Evolutionary conservation across 2,113 vertebrate species (phyloP).

Genomic region (Mormoops blainvillei): DNA sequence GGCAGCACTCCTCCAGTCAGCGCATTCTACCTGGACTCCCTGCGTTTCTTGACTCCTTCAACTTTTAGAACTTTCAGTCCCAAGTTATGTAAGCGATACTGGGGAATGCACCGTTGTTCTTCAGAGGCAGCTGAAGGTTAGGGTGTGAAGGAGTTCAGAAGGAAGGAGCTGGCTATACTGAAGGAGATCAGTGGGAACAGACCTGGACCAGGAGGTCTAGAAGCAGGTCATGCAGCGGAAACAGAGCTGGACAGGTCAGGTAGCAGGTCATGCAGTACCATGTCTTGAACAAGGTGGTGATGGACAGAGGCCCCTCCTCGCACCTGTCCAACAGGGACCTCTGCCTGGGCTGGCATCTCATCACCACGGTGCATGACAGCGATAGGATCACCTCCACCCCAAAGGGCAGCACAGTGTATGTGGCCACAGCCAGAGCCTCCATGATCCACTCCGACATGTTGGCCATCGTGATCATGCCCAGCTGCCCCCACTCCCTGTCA

Average conservation of each 20-base stretch:
- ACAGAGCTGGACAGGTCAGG: slow-evolving; percentile 60
- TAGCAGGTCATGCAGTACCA: slow-evolving; percentile 82
- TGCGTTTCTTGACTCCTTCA: slow-evolving; percentile 87
- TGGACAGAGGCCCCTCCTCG: slow-evolving; percentile 85
- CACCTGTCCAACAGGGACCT: slow-evolving; percentile 87
- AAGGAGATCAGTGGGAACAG: slow-evolving; percentile 75
- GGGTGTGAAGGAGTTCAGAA: slow-evolving; percentile 81
- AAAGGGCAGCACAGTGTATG: slow-evolving; percentile 84
- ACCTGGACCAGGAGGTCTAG: slow-evolving; percentile 71
- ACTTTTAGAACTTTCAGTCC: slow-evolving; percentile 86
- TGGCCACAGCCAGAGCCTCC: slow-evolving; percentile 83
- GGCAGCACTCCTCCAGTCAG: slow-evolving; percentile 87
- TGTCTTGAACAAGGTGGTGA: slow-evolving; percentile 87
- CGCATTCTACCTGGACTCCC: slow-evolving; percentile 88
- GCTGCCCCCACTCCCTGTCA: slow-evolving; percentile 86
- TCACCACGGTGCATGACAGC: slow-evolving; percentile 87
- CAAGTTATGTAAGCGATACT: slow-evolving; percentile 87
- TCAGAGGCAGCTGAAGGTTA: slow-evolving; percentile 83
- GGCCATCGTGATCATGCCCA: slow-evolving; percentile 87
- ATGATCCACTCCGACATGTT: slow-evolving; percentile 89
- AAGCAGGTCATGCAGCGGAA: slow-evolving; percentile 79
- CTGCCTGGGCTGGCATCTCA: slow-evolving; percentile 86
- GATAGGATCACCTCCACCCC: slow-evolving; percentile 87
- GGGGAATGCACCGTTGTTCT: slow-evolving; percentile 82
- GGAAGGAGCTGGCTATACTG: slow-evolving; percentile 62